Conservation (phyloP, 2,888 invertebrate species). For the Tetrapedia diversipes region DNA sequence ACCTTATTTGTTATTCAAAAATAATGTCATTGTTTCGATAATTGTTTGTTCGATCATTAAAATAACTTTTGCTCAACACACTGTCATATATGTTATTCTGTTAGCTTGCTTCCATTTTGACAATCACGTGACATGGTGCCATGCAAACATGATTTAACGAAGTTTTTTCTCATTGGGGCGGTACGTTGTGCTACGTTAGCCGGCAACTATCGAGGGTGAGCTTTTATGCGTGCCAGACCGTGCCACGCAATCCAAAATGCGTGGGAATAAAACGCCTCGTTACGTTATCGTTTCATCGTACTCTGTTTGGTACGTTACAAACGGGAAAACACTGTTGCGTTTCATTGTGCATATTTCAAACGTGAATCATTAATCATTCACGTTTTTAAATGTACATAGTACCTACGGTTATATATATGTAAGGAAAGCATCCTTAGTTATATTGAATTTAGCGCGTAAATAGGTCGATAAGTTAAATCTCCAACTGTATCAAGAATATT, state of each 20-base stretch:
- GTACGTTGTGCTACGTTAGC: slow-evolving; percentile 32
- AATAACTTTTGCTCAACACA: too few relatives aligned
- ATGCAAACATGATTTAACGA: slow-evolving; percentile 56
- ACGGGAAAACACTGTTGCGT: slow-evolving; percentile 6
- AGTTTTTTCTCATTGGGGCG: slow-evolving; percentile 52
- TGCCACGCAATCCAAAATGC: slow-evolving; percentile 66
- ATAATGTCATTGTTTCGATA: too few relatives aligned
- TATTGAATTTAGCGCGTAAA: too few relatives aligned
- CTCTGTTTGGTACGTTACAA: slow-evolving; percentile 32
- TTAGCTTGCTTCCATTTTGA: slow-evolving; percentile 42
- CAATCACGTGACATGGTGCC: slow-evolving; percentile 61
- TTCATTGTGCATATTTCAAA: slow-evolving; percentile 12
- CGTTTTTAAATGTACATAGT: too few relatives aligned
- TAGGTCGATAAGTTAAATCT: too few relatives aligned
- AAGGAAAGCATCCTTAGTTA: too few relatives aligned
- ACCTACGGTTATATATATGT: too few relatives aligned
- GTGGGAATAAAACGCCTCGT: slow-evolving; percentile 64
- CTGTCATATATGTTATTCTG: too few relatives aligned
- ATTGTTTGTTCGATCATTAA: too few relatives aligned
- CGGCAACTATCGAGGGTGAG: slow-evolving; percentile 51
- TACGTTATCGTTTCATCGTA: slow-evolving; percentile 58
- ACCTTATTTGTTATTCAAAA: too few relatives aligned
- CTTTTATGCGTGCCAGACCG: slow-evolving; percentile 69
- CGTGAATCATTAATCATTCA: slow-evolving; percentile 41
- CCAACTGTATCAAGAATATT: too few relatives aligned